Evolutionary conservation across 2,888 invertebrate genomes (phyloP), one percentile per base, ranked within the genome.

Genomic region (Willowsia nigromaculata): DNA sequence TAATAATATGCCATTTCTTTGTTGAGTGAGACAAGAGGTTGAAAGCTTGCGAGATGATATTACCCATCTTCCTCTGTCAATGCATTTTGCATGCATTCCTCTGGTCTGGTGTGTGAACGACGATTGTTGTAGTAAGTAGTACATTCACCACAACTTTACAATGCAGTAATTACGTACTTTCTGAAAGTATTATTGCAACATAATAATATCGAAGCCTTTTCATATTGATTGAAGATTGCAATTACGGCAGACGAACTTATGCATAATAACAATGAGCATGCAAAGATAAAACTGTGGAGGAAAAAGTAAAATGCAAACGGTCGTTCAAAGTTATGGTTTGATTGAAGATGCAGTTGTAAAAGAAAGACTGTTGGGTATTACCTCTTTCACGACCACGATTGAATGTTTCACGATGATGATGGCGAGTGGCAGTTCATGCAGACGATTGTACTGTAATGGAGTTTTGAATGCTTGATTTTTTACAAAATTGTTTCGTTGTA

Each of bases 121-220:
- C n/a, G 22, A 37, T 40, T 65, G 30, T 65, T 65, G n/a, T 33
- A 33, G 62, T 65, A 13, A 33, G 62, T 65, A 13, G 59, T 59
- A 25, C 59, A 59, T 33, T 40, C 37, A 68, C 40, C 68, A 40
- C 68, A 40, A 68, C 68, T 68, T 68, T 22, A 40, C 68, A 68
- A 40, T 68, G n/a, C n/a, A 40, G 9, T 40, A 68, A 68, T 40
- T 68, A 68, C 68, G 68, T 11, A 68, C 40, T 40, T 68, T 68
- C 68, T 40, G 68, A 68, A 68, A 68, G 40, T 68, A 68, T 40
- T 68, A 40, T 68, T 68, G 68, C 68, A 68, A 68, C 68, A 68
- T 40, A 68, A 68, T 40, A 40, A 27, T 59, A 59, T 68, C 40
- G 40, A 40, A 40, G 37, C 6, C 2, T 18, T 40, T 68, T 68